Percentiles rank a stretch among this genome's conserved stretches.
Evolutionary conservation across 2,888 invertebrate species (phyloP).

Genomic region (Hartigia nigra): DNA sequence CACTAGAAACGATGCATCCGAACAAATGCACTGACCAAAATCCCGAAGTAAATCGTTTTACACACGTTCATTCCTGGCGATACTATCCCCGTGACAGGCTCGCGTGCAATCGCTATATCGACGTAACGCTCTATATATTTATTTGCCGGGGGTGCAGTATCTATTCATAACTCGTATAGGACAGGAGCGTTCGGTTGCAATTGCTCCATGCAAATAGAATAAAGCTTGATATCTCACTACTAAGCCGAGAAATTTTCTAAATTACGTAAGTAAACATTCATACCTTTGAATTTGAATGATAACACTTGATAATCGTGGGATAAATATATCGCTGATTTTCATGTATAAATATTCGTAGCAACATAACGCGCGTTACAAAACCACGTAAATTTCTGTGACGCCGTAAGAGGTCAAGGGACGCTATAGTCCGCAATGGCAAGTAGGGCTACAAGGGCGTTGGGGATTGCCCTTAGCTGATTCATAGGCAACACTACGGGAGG

Average conservation of each 20-base stretch:
- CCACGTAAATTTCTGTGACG: not conserved
- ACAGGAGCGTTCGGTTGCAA: not conserved
- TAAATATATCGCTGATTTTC: not conserved
- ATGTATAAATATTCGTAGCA: not conserved
- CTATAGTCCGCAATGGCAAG: not conserved
- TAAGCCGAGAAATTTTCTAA: not conserved
- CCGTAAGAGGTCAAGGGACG: not conserved
- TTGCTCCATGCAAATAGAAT: not conserved
- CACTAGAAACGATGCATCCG: not conserved
- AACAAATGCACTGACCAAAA: not conserved
- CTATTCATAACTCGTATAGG: not conserved
- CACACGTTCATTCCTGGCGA: not conserved
- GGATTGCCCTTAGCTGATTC: constrained; percentile 50
- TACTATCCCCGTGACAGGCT: not conserved
- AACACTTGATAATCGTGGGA: not conserved
- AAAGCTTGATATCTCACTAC: not conserved
- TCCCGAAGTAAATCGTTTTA: not conserved
- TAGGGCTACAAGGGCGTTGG: not conserved
- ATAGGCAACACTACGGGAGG: constrained; percentile 34
- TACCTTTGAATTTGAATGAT: not conserved
- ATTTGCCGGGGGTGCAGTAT: not conserved
- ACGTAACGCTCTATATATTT: not conserved
- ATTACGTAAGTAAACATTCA: not conserved
- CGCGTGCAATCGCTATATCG: not conserved
- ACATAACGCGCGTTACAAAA: not conserved